phyloP scores from a whole-genome alignment of 2,113 vertebrate genomes.

The Montifringilla adamsi region DNA sequence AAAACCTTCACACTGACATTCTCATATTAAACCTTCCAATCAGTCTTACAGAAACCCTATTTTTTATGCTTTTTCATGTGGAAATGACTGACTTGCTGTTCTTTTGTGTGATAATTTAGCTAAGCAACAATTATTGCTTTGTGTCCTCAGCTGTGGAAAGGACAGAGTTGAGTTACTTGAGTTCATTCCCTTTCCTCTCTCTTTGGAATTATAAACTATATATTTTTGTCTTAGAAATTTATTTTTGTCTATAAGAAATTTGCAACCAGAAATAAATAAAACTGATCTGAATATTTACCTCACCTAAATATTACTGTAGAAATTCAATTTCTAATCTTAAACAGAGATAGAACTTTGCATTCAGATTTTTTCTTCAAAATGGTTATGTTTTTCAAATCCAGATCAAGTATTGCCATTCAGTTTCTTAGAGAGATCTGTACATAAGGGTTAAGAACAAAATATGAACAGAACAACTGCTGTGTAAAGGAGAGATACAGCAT shows the following conservation, averaged over 20 bases:
- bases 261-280: not conserved
- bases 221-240: constrained; percentile 3
- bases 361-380: not conserved
- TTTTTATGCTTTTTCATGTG: constrained; percentile 60
- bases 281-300: not conserved
- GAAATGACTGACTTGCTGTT: constrained; percentile 62
- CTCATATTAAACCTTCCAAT: constrained; percentile 3
- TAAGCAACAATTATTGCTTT: constrained; percentile 60
- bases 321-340: not conserved
- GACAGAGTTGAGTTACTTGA: constrained; percentile 29
- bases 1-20: not conserved
- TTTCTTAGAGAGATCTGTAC: not conserved
- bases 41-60: constrained; percentile 38
- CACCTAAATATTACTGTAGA: not conserved
- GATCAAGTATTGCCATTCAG: not conserved
- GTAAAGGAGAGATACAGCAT: not conserved
- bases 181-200: constrained; percentile 22
- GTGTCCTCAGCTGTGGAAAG: constrained; percentile 60
- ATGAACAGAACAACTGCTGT: not conserved
- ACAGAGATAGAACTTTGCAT: not conserved
- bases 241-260: not conserved
- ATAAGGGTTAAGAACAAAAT: not conserved
- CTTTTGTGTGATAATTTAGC: constrained; percentile 60
- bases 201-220: not conserved
- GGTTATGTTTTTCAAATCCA: not conserved